phyloP scores from a whole-genome alignment of 2,888 invertebrate genomes.

The Saturnia pavonia region DNA sequence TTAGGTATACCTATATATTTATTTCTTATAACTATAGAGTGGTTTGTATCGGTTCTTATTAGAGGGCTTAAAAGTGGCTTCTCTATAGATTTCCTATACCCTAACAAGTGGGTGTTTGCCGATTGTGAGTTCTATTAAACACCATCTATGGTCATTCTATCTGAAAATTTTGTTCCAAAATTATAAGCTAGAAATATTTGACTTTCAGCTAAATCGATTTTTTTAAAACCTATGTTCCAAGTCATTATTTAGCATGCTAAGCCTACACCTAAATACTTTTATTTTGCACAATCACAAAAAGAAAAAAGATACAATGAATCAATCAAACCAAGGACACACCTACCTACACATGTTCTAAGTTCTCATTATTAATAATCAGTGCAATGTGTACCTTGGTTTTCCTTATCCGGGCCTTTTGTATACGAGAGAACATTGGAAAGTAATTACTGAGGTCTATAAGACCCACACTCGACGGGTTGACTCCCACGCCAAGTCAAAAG shows the following conservation, averaged over 20 bases:
- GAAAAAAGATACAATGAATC: conserved; percentile 29
- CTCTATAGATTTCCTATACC: too few relatives aligned
- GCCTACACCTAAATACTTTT: background rate
- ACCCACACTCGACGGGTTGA: conserved; percentile 54
- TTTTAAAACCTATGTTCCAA: too few relatives aligned
- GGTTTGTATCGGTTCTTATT: too few relatives aligned
- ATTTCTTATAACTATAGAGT: too few relatives aligned
- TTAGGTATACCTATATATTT: too few relatives aligned
- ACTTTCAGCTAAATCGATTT: too few relatives aligned
- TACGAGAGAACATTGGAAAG: conserved; percentile 56
- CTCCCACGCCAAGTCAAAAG: conserved; percentile 53
- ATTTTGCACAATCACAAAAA: background rate
- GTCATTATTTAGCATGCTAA: background rate
- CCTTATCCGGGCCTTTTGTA: conserved; percentile 45
- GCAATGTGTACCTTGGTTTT: conserved; percentile 29
- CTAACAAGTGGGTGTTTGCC: too few relatives aligned
- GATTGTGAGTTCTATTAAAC: too few relatives aligned
- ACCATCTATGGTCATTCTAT: too few relatives aligned
- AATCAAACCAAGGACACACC: conserved; percentile 34
- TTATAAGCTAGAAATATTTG: too few relatives aligned
- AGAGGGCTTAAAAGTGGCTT: too few relatives aligned
- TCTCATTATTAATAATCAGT: conserved; percentile 37
- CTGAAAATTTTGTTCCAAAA: too few relatives aligned
- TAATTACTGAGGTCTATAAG: conserved; percentile 54
- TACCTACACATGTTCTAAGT: conserved; percentile 31